A percentile compares a stretch with the other conserved stretches of the same genome.
Conservation (phyloP, 2,888 invertebrate species). For the Lottia scabra region DNA sequence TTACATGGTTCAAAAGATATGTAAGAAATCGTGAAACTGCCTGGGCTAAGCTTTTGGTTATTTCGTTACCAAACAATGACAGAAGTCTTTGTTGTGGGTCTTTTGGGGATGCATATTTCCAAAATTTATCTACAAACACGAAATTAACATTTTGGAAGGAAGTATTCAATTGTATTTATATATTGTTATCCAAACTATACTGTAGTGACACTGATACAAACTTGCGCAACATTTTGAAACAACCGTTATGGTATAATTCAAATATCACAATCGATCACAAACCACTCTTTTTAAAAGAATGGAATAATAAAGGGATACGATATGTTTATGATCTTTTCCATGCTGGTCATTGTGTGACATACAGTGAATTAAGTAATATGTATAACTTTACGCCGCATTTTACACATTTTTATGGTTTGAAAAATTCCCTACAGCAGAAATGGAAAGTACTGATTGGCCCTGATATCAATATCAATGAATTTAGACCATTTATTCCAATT, state of each 20-base stretch:
- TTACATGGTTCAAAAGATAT: not conserved
- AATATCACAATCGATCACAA: conserved; percentile 1
- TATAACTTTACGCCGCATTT: not conserved
- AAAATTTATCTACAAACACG: not conserved
- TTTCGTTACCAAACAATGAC: not conserved
- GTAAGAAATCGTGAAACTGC: not conserved
- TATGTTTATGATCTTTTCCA: not conserved
- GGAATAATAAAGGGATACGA: not conserved
- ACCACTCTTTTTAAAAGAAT: not conserved
- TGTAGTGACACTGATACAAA: not conserved
- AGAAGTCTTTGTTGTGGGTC: not conserved
- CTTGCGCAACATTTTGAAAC: not conserved
- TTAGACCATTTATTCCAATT: not conserved
- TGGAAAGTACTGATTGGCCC: not conserved
- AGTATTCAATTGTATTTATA: not conserved
- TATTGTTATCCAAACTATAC: not conserved
- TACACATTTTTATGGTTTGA: not conserved
- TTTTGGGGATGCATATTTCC: not conserved
- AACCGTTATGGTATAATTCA: not conserved
- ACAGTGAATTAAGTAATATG: not conserved
- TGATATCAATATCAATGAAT: not conserved
- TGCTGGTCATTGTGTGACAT: not conserved
- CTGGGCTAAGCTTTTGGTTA: not conserved
- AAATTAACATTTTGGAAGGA: not conserved
- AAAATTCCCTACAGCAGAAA: not conserved